These are phyloP conservation scores for Chloroclysta siterata DNA, from an alignment of 2,888 invertebrate species.

Conservation along the genomic window DNA sequence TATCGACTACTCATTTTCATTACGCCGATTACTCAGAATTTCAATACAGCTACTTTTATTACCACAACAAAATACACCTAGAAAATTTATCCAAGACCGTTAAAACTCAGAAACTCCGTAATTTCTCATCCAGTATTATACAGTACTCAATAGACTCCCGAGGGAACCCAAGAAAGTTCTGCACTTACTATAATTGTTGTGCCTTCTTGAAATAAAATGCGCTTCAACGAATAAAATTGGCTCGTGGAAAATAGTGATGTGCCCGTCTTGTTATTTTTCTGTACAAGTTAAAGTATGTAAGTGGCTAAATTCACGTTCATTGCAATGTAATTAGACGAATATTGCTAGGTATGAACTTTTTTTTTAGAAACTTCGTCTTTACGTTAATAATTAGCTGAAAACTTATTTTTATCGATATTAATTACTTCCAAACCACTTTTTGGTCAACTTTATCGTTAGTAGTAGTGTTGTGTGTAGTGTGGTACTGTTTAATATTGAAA, in stretches of 20 bases:
- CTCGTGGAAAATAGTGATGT: conserved; percentile 50
- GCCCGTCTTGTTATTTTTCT: conserved; percentile 4
- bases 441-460: no score
- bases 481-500: no score
- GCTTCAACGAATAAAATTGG: conserved; percentile 49
- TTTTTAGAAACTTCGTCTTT: no score
- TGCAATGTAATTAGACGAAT: no score
- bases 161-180: conserved; percentile 55
- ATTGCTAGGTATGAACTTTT: no score
- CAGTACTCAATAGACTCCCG: conserved; percentile 51
- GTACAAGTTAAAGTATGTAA: background rate
- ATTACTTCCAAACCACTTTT: no score
- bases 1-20: background rate
- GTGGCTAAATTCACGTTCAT: background rate
- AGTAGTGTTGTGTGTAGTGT: no score
- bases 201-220: conserved; percentile 51
- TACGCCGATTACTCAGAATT: background rate
- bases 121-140: conserved; percentile 53
- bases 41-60: conserved; percentile 1
- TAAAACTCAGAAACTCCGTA: conserved; percentile 42
- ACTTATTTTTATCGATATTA: no score
- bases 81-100: conserved; percentile 30
- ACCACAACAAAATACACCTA: conserved; percentile 21
- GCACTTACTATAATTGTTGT: conserved; percentile 69
- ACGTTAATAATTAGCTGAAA: no score